Evolutionary conservation across 2,113 vertebrate species (phyloP).

Genomic region (Pomatorhinus ruficollis): DNA sequence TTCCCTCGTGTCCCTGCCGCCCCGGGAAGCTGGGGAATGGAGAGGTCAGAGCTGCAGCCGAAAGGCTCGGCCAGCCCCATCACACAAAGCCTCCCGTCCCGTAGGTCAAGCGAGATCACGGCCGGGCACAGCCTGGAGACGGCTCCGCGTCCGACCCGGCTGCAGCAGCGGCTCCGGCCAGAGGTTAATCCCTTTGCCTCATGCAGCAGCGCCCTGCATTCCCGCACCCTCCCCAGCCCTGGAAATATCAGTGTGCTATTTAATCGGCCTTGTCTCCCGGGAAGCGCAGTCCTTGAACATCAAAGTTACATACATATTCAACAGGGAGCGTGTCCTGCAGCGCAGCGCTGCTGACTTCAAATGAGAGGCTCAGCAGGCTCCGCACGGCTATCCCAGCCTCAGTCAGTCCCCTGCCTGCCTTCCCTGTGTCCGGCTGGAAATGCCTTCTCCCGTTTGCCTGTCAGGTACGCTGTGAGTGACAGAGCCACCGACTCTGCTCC

Average conservation of each 20-base stretch:
- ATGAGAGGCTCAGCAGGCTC: neutral
- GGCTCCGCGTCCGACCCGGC: neutral
- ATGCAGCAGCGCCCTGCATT: neutral
- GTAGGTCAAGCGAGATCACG: fast-evolving
- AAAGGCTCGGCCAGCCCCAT: neutral
- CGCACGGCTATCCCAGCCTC: neutral
- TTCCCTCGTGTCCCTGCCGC: fast-evolving
- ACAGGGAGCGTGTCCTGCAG: neutral
- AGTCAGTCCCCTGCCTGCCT: neutral
- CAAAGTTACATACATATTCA: constrained; percentile 53
- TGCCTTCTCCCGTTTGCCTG: neutral
- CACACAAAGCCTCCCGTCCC: fast-evolving
- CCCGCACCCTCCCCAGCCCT: neutral
- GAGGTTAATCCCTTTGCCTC: neutral
- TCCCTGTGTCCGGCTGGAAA: neutral
- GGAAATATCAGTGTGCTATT: neutral
- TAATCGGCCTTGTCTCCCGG: constrained; percentile 36
- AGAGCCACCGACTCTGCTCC: neutral
- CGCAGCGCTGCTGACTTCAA: neutral
- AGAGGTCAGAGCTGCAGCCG: neutral
- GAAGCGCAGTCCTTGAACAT: constrained; percentile 29
- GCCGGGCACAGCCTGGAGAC: fast-evolving
- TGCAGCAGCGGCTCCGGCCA: fast-evolving
- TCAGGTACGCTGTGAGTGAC: neutral
- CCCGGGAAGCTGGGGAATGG: fast-evolving